Evolutionary conservation across 1,140 invertebrate genomes (phyloP), one percentile per base, ranked within the genome.

Genomic region (Pygmarrhopalites habei): DNA sequence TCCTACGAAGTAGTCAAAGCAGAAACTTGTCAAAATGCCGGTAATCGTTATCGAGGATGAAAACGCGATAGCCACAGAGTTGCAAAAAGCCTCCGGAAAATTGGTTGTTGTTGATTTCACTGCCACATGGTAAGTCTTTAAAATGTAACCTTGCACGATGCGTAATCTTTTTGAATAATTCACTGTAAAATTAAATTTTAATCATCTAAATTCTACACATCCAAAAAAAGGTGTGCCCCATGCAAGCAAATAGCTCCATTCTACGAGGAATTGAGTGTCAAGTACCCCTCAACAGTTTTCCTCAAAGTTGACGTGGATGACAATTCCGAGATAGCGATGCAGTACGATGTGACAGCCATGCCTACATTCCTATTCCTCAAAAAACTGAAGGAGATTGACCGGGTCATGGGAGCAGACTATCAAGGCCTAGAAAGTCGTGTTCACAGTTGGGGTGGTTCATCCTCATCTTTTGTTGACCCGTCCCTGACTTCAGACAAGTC

Each of bases 291-390:
- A 71, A 92, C 90, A 10, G 81, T 94, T 7, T 98, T 98, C 75
- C 75, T 97, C 0, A 98, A 98, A 79, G 87, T 97, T 2, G 94
- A 98, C 78, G 92, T 95, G 26, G 89, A 93, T 73, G 84, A 87
- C 72, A 92, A 89, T 72, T 82, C 84, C 47, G 90, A 92, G 72
- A 89, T 88, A 28, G 90, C 93, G 1, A 81, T 84, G 23, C 78
- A 79, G 23, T 86, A 96, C 74, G 88, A 88, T 46, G 88, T 99
- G 19, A 85, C 83, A 64, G 90, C 92, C 1, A 98, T 98, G 92
- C 96, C 96, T 4, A 99, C 96, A 4, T 98, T 99, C 74, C 86
- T 95, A 63, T 96, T 98, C 73, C 96, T 92, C 74, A 85, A 86
- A 66, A 96, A 93, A 74, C 83, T 85, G 81, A 80, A 81, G n/a